Base-by-base conservation (phyloP, 2,888 invertebrate genomes). In the Papilio protenor region DNA sequence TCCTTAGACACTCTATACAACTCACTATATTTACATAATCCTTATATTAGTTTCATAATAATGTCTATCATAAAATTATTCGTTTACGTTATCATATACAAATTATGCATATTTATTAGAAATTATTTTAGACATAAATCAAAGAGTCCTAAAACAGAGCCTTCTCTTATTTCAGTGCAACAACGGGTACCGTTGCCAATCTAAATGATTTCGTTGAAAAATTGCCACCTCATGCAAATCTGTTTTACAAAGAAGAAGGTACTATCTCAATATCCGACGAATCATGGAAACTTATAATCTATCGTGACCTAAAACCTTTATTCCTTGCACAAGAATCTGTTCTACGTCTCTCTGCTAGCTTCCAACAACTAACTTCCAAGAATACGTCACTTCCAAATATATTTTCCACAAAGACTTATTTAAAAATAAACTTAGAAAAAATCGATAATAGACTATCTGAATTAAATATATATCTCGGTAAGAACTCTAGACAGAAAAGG, bases 261-360 rank as follows among this genome's bases (percentile, higher is more conserved):
- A 59, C 83, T n/a, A 61, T 84, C 0, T 73, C 69, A 1, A 47
- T 79, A 6, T 79, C 81, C 10, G 81, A 84, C 4, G 79, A 81
- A 55, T 80, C 82, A 18, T 83, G 82, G 81, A 83, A 83, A 81
- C 73, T 85, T 0, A 71, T 86, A 8, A 70, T 84, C 0, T 85
- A 83, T 75, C 70, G 79, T 49, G 78, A 59, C 10, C 21, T 59
- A 59, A 8, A 23, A 83, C 49, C 82, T 16, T 57, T 84, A 27
- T 84, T 83, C 66, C 78, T 85, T 5, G 74, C 81, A 1, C 78
- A 76, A 12, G 82, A 83, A 66, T 84, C 84, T 2, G 64, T 84
- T 0, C 69, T 66, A 79, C 80, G 82, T 0, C 75, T 83, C 23
- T 73, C 80, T 14, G 59, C 57, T 18, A 81, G 80, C 64, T 84